Evolutionary conservation across 2,797 vertebrate species (phyloP).

Genomic region (Argentina silus): DNA sequence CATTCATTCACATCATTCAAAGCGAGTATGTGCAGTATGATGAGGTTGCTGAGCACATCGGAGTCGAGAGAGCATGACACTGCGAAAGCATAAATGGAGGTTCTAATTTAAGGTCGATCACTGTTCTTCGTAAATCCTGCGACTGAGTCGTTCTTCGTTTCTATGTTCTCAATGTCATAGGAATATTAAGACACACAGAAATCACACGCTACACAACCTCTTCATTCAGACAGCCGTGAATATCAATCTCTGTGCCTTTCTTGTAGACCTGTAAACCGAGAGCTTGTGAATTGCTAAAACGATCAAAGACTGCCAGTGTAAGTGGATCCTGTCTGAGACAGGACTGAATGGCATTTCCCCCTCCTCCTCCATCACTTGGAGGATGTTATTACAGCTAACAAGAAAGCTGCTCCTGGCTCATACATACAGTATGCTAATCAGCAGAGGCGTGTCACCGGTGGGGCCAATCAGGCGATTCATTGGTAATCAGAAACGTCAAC

Average conservation of each 20-base stretch:
- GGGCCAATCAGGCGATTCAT: conserved; percentile 49
- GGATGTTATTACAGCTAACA: conserved; percentile 48
- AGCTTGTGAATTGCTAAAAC: conserved; percentile 15
- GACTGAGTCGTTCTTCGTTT: background rate
- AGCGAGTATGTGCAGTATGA: background rate
- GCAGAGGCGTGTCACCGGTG: conserved; percentile 29
- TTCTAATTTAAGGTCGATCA: background rate
- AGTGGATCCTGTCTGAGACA: background rate
- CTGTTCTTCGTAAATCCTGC: background rate
- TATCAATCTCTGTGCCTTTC: background rate
- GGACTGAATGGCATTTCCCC: background rate
- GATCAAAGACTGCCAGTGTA: background rate
- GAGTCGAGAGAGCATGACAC: background rate
- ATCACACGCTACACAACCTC: background rate
- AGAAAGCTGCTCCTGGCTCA: conserved; percentile 21
- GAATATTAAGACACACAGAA: background rate
- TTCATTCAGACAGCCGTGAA: background rate
- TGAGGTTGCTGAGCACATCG: background rate
- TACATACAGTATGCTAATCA: conserved; percentile 47
- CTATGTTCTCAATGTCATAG: background rate
- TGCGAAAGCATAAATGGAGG: background rate
- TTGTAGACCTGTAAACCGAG: background rate
- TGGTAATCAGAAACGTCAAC: conserved; percentile 38
- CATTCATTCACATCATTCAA: conserved; percentile 6
- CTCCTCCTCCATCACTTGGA: conserved; percentile 3